These are phyloP conservation scores for Solen grandis DNA, from an alignment of 1,140 invertebrate species.

Conservation along the genomic window DNA sequence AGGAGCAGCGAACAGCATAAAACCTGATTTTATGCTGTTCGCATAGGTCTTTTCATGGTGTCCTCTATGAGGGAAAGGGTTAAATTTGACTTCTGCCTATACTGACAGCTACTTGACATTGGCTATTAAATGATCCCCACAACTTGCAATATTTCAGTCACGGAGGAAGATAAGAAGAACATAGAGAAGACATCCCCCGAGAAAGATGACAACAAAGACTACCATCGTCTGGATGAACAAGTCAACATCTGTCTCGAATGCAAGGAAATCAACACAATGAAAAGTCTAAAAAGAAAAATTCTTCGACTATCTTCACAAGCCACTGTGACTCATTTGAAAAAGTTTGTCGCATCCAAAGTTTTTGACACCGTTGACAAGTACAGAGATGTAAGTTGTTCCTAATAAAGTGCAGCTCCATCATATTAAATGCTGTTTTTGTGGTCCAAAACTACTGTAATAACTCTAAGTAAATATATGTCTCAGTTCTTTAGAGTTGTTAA, in stretches of 20 bases:
- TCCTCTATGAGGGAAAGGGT: too few species aligned
- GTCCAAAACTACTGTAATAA: too few species aligned
- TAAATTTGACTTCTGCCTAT: too few species aligned
- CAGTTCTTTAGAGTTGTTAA: too few species aligned
- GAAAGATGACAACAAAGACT: slow-evolving; percentile 88
- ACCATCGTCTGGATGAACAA: slow-evolving; percentile 97
- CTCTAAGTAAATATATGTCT: too few species aligned
- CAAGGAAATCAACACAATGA: slow-evolving; percentile 66
- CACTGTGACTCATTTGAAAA: slow-evolving; percentile 97
- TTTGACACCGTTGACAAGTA: slow-evolving; percentile 95
- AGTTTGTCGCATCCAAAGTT: slow-evolving; percentile 98
- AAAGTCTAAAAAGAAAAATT: slow-evolving; percentile 85
- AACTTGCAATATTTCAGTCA: slow-evolving; percentile 41
- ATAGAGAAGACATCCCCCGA: slow-evolving; percentile 43
- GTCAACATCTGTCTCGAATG: slow-evolving; percentile 79
- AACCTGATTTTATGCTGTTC: too few species aligned
- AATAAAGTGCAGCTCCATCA: background rate
- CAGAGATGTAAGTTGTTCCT: slow-evolving; percentile 92
- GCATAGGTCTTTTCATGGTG: too few species aligned
- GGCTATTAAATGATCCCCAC: too few species aligned
- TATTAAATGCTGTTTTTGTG: background rate
- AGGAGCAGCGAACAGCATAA: too few species aligned
- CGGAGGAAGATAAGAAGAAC: slow-evolving; percentile 53
- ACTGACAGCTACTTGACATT: too few species aligned
- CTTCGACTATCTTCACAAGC: slow-evolving; percentile 97